These are phyloP conservation scores for Syngnathus scovelli DNA, from an alignment of 2,113 vertebrate species.

Conservation along the genomic window DNA sequence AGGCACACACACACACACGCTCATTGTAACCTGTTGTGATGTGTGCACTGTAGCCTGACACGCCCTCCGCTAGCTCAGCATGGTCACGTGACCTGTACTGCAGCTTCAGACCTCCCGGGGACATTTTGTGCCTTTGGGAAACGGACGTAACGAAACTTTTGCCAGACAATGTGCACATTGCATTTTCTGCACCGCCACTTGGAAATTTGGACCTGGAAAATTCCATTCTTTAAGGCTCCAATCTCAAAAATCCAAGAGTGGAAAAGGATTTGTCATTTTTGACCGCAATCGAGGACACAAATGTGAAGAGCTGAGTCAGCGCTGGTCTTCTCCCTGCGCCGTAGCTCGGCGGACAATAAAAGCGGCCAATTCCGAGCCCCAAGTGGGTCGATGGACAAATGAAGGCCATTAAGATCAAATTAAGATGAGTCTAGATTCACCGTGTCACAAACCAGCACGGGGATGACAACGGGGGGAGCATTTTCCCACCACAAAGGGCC, in stretches of 20 bases:
- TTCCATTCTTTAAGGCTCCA: no score
- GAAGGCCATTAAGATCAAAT: constrained; percentile 2
- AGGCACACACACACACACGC: background rate
- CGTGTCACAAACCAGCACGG: background rate
- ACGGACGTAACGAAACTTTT: background rate
- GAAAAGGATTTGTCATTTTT: no score
- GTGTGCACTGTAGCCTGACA: constrained; percentile 5
- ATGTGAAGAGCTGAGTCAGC: background rate
- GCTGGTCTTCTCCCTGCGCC: background rate
- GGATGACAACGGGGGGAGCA: background rate
- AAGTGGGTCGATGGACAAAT: constrained; percentile 9
- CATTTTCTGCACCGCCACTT: no score
- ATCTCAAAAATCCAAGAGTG: background rate
- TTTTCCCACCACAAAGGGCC: background rate
- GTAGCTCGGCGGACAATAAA: background rate
- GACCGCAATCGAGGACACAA: background rate
- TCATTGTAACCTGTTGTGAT: background rate
- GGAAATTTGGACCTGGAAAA: no score
- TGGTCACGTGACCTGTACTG: background rate
- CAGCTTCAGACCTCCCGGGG: background rate
- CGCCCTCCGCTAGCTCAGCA: background rate
- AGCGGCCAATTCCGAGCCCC: background rate
- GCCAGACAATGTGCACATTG: no score
- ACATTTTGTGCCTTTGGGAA: background rate
- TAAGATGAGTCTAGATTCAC: constrained; percentile 5